These are phyloP conservation scores for Clavelina lepadiformis DNA, from an alignment of 23 tunicate species.

Conservation along the genomic window DNA sequence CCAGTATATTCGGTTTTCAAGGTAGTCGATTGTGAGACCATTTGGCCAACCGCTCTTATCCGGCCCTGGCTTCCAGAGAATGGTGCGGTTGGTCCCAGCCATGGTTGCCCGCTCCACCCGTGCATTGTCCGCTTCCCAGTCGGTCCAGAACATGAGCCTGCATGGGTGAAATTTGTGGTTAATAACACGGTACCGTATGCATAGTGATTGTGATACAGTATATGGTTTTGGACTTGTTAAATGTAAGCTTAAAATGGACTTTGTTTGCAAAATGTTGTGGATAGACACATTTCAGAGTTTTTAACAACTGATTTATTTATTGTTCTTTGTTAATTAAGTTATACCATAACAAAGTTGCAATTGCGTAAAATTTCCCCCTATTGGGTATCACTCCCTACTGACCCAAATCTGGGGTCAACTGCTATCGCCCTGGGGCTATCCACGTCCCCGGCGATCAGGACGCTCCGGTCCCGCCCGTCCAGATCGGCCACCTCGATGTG, in stretches of 20 bases:
- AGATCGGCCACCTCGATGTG: slow-evolving; percentile 53
- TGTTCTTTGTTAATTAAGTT: too few relatives aligned
- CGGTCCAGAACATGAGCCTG: slow-evolving; percentile 77
- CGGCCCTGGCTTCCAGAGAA: slow-evolving; percentile 21
- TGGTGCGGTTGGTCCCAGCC: slow-evolving; percentile 41
- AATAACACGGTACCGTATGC: too few relatives aligned
- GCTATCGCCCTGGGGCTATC: slow-evolving; percentile 67
- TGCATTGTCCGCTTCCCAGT: slow-evolving; percentile 59
- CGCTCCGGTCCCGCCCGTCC: slow-evolving; percentile 49
- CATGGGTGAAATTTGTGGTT: neutral
- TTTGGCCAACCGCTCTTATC: slow-evolving; percentile 72
- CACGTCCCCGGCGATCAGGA: slow-evolving; percentile 56
- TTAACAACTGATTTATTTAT: too few relatives aligned
- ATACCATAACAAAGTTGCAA: too few relatives aligned
- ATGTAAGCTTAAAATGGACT: too few relatives aligned
- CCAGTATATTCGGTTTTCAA: slow-evolving; percentile 76
- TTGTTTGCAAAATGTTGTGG: too few relatives aligned
- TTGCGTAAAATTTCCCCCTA: neutral
- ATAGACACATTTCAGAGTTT: too few relatives aligned
- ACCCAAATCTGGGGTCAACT: slow-evolving; percentile 73
- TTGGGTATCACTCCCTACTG: neutral
- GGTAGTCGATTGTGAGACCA: slow-evolving; percentile 60
- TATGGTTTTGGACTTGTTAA: too few relatives aligned
- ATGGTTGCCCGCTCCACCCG: slow-evolving; percentile 59
- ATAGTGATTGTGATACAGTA: too few relatives aligned